Percentiles rank a stretch among this genome's conserved stretches.
Conservation (phyloP, 2,888 invertebrate genomes). For the Brachylomia viminalis region DNA sequence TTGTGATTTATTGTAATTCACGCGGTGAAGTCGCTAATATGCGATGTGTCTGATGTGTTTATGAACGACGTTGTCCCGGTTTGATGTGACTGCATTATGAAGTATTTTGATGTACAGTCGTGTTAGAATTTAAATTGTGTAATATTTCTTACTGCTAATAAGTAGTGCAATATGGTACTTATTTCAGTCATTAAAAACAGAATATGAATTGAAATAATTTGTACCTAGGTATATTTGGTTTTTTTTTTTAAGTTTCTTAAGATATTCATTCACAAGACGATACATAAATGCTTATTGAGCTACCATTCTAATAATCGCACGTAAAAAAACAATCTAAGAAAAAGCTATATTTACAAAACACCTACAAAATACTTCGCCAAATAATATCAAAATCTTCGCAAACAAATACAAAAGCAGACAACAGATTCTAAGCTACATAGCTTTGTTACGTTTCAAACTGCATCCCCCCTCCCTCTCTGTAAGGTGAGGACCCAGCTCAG, state of each 20-base stretch:
- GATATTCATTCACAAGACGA: background rate
- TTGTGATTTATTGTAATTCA: constrained; percentile 70
- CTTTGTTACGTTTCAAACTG: constrained; percentile 62
- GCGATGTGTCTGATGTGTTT: constrained; percentile 55
- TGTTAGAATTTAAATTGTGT: constrained; percentile 18
- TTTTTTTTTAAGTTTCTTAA: background rate
- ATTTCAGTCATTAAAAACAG: background rate
- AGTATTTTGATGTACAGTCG: constrained; percentile 17
- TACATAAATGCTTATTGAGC: too few relatives aligned
- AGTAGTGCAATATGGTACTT: background rate
- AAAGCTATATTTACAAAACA: background rate
- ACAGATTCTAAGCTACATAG: constrained; percentile 53
- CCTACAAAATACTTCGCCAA: background rate
- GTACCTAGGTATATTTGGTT: background rate
- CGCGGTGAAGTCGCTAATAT: constrained; percentile 52
- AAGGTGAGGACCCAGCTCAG: constrained; percentile 59
- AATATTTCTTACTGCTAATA: constrained; percentile 6
- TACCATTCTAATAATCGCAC: too few relatives aligned
- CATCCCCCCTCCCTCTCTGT: constrained; percentile 39
- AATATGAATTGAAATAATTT: background rate
- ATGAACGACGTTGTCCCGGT: constrained; percentile 45
- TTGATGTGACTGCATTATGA: constrained; percentile 46
- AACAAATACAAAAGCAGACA: constrained; percentile 38
- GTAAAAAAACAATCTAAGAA: background rate
- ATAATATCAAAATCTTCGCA: constrained; percentile 19